These are phyloP conservation scores for Gasteruption jaculator DNA, from an alignment of 2,888 invertebrate species.

Conservation along the genomic window DNA sequence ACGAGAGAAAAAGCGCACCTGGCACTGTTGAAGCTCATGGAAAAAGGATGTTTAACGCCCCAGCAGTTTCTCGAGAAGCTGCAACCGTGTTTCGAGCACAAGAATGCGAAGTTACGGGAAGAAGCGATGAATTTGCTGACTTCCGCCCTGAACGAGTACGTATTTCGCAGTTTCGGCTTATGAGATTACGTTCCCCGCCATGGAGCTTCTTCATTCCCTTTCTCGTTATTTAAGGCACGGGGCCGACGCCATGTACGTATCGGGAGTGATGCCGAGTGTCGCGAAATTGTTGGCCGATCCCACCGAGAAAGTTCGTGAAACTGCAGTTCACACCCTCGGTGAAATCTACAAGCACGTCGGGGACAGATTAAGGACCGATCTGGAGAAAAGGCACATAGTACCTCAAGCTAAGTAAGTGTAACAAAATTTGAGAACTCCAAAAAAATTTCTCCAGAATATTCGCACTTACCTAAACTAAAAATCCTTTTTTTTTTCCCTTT, in stretches of 20 bases:
- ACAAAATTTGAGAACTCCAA: too few relatives aligned
- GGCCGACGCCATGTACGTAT: slow-evolving; percentile 74
- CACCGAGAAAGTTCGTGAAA: slow-evolving; percentile 79
- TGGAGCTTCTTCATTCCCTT: slow-evolving; percentile 11
- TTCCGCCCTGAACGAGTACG: slow-evolving; percentile 78
- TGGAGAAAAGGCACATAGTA: slow-evolving; percentile 75
- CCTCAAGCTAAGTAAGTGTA: slow-evolving; percentile 63
- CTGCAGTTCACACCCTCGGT: slow-evolving; percentile 78
- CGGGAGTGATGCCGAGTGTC: slow-evolving; percentile 77
- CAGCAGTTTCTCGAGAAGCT: slow-evolving; percentile 72
- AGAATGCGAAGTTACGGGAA: slow-evolving; percentile 88
- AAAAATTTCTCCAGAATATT: too few relatives aligned
- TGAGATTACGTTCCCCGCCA: slow-evolving; percentile 4
- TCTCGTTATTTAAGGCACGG: slow-evolving; percentile 65
- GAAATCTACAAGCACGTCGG: slow-evolving; percentile 92
- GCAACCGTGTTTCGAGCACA: slow-evolving; percentile 72
- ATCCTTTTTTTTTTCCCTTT: slow-evolving; percentile 23
- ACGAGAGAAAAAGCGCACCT: slow-evolving; percentile 73
- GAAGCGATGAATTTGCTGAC: slow-evolving; percentile 82
- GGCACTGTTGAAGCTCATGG: slow-evolving; percentile 68
- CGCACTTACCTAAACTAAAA: not conserved
- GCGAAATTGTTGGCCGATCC: slow-evolving; percentile 84
- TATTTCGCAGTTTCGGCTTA: too few relatives aligned
- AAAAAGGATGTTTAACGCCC: slow-evolving; percentile 64
- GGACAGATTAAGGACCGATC: slow-evolving; percentile 77